Percentiles rank a stretch among this genome's conserved stretches.
Evolutionary conservation across 2,888 invertebrate genomes (phyloP).

Genomic region (Cerastis rubricosa): DNA sequence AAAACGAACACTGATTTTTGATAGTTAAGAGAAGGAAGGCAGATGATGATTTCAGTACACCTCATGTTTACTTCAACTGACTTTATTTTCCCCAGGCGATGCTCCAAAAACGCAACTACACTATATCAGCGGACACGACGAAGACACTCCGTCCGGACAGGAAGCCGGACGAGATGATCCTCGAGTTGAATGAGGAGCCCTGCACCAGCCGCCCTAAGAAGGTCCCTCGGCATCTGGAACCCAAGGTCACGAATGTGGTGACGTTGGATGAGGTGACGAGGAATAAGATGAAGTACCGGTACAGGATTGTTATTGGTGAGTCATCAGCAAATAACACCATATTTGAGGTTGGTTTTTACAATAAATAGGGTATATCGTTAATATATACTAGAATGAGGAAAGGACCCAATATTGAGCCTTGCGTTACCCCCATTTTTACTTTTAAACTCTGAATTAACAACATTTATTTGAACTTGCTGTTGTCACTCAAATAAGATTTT

Average conservation of each 20-base stretch:
- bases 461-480: too few relatives aligned
- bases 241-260: constrained; percentile 81
- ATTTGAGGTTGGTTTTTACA: too few relatives aligned
- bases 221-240: constrained; percentile 85
- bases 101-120: constrained; percentile 83
- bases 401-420: too few relatives aligned
- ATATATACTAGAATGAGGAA: too few relatives aligned
- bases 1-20: too few relatives aligned
- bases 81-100: constrained; percentile 76
- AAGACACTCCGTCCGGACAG: constrained; percentile 78
- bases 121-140: constrained; percentile 82
- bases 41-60: too few relatives aligned
- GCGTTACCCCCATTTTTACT: too few relatives aligned
- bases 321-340: too few relatives aligned
- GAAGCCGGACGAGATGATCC: constrained; percentile 46
- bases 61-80: background rate
- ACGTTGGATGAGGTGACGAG: constrained; percentile 87
- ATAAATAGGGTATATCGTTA: too few relatives aligned
- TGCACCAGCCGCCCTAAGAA: constrained; percentile 73
- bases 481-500: too few relatives aligned
- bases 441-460: too few relatives aligned
- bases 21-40: too few relatives aligned
- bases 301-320: constrained; percentile 81
- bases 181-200: constrained; percentile 56
- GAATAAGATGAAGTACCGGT: constrained; percentile 90